Conservation (phyloP, 2,797 vertebrate species). For the Columba guinea region DNA sequence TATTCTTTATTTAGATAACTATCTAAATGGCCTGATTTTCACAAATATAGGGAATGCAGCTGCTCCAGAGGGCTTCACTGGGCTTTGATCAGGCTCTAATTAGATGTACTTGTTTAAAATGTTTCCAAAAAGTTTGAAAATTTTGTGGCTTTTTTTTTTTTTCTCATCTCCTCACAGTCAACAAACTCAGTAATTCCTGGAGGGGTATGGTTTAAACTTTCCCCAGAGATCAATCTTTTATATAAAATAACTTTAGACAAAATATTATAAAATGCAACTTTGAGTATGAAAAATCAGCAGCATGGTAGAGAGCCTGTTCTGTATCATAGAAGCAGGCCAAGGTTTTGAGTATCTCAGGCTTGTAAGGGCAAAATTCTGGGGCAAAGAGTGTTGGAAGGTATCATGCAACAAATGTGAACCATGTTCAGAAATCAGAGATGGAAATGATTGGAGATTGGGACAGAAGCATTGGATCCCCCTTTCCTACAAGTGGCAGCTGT, state of each 20-base stretch:
- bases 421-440: background rate
- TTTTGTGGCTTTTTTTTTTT: background rate
- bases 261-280: background rate
- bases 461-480: background rate
- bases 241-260: conserved; percentile 4
- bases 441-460: background rate
- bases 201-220: conserved; percentile 14
- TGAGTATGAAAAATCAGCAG: background rate
- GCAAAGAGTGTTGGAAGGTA: background rate
- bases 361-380: background rate
- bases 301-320: background rate
- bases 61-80: conserved; percentile 40
- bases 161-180: background rate
- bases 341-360: background rate
- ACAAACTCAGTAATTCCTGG: conserved; percentile 29
- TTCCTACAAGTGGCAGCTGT: background rate
- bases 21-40: conserved; percentile 39
- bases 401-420: background rate
- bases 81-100: conserved; percentile 59
- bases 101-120: conserved; percentile 48
- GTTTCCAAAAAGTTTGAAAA: conserved; percentile 33
- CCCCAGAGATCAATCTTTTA: conserved; percentile 35
- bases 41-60: conserved; percentile 22
- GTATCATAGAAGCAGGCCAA: background rate
- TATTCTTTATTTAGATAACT: conserved; percentile 39